phyloP scores from a whole-genome alignment of 2,113 vertebrate genomes.

The Herpailurus yagouaroundi region DNA sequence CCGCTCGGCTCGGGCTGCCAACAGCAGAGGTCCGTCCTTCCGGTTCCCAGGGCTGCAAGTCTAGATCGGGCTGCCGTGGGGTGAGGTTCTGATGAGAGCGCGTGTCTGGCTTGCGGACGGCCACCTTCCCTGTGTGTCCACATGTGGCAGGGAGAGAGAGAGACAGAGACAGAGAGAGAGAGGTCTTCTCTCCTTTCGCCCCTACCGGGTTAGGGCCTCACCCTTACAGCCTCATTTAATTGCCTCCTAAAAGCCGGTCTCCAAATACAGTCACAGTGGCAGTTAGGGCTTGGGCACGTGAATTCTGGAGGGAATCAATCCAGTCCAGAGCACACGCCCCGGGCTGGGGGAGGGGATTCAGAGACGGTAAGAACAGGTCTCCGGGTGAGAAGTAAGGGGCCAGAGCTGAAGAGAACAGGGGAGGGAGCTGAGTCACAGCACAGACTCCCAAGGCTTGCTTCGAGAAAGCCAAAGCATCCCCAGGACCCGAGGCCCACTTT shows the following conservation, averaged over 20 bases:
- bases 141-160: background rate
- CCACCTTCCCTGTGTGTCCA: too few species aligned
- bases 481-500: background rate
- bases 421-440: fast-evolving
- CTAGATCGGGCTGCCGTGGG: background rate
- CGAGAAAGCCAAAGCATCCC: too few species aligned
- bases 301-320: background rate
- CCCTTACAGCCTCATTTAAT: background rate
- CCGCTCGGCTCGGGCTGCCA: fast-evolving
- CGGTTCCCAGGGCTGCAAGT: too few species aligned
- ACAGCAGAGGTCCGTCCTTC: background rate
- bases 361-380: background rate
- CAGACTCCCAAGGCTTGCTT: background rate
- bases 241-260: background rate
- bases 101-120: too few species aligned
- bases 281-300: background rate
- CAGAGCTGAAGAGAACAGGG: background rate
- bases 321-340: too few species aligned
- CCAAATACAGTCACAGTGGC: background rate
- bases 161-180: background rate
- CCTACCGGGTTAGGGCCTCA: background rate
- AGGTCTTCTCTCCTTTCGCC: too few species aligned
- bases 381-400: background rate
- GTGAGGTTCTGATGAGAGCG: too few species aligned
- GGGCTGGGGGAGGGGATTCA: background rate